Base-by-base conservation (phyloP, 2,113 vertebrate genomes). In the Misgurnus anguillicaudatus region DNA sequence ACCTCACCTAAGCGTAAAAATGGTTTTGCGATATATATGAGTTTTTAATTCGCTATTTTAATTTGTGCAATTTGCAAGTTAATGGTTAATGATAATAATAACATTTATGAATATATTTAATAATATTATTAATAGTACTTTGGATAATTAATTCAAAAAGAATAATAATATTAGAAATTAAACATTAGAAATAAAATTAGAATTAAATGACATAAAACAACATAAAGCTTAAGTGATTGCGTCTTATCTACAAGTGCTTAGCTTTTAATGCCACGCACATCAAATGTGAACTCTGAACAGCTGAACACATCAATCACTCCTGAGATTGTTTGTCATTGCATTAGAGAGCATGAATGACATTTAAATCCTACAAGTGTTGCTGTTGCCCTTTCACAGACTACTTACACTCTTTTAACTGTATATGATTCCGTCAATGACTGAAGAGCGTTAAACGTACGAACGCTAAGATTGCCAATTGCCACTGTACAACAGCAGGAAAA, bases 281-380 rank as follows among this genome's bases (percentile, higher is more conserved):
- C 88, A 91, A 87, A 85, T 76, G 69, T 91, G 91, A 93, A 93
- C 89, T 91, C 89, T 91, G 89, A 88, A 70, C 68, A 88, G 86
- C 90, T 84, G 51, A 80, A 85, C 73, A 71, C 89, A 90, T 91
- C 92, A 86, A 87, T 87, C 87, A 91, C 84, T 89, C 83, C 87
- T 84, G 82, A 87, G 90, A 67, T 91, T 89, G 86, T 91, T 91
- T 90, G 84, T 80, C 88, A 86, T 90, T 91, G 90, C 92, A 91
- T 91, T 92, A 90, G 91, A 71, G 82, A 85, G 82, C 90, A 85
- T 91, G 89, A 91, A 85, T 93, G 93, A 92, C 92, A 94, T 94
- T 93, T 94, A 90, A 89, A 87, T 89, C 88, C 88, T 86, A 86
- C 83, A 86, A 89, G 88, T 84, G 87, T 88, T 88, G 83, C 84